A percentile compares a stretch with the other conserved stretches of the same genome.
Evolutionary conservation across 1,140 invertebrate species (phyloP).

Genomic region (Drosophila nebulosa): DNA sequence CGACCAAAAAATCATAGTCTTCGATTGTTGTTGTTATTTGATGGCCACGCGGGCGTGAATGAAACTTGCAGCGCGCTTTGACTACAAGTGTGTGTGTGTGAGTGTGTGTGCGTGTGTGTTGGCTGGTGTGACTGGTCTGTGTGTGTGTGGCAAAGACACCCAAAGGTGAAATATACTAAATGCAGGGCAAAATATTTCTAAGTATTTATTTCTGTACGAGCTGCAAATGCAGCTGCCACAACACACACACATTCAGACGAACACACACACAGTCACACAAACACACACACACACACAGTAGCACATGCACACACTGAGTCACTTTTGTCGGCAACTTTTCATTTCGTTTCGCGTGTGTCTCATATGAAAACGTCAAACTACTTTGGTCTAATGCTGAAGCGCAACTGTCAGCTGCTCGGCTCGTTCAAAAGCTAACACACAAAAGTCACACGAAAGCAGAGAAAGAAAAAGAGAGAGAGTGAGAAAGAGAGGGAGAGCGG

Average conservation of each 20-base stretch:
- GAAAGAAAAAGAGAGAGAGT: neutral
- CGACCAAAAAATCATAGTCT: constrained; percentile 5
- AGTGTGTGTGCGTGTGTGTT: constrained; percentile 4
- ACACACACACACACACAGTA: neutral
- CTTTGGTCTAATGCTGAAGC: constrained; percentile 73
- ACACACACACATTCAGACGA: constrained; percentile 20
- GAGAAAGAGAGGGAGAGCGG: constrained; percentile 4
- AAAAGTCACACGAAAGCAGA: neutral
- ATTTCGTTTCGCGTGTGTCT: constrained; percentile 55
- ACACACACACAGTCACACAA: constrained; percentile 6
- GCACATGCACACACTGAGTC: neutral
- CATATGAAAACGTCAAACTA: constrained; percentile 46
- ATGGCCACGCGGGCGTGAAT: constrained; percentile 71
- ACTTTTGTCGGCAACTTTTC: constrained; percentile 45
- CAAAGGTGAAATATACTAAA: constrained; percentile 80
- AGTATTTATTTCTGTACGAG: constrained; percentile 63
- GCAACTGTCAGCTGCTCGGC: constrained; percentile 73
- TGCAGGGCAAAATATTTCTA: constrained; percentile 44
- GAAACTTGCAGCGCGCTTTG: constrained; percentile 43
- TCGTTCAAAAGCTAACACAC: constrained; percentile 42
- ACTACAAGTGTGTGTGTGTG: constrained; percentile 1
- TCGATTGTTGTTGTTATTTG: constrained; percentile 31
- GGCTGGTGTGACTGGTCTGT: constrained; percentile 3
- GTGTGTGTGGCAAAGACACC: constrained; percentile 59
- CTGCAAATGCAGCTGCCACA: constrained; percentile 62